Percentiles rank a stretch among this genome's conserved stretches.
phyloP scores from a whole-genome alignment of 2,888 invertebrate species.

The Platycheirus rosarum region DNA sequence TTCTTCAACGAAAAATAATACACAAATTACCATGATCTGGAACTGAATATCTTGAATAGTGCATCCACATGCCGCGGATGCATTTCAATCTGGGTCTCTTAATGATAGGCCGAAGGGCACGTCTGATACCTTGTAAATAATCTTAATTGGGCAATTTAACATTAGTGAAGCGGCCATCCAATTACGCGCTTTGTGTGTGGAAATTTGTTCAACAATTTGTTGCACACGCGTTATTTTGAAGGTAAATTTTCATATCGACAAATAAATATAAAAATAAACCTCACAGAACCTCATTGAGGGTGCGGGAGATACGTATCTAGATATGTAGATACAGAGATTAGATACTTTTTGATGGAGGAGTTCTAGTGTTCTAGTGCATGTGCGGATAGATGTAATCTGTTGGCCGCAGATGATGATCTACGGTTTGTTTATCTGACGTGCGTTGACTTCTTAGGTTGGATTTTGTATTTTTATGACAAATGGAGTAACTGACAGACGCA shows the following conservation, averaged over 20 bases:
- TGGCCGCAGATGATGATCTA: constrained; percentile 73
- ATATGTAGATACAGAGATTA: constrained; percentile 36
- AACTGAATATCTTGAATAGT: constrained; percentile 52
- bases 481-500: constrained; percentile 68
- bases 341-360: constrained; percentile 34
- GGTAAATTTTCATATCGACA: constrained; percentile 60
- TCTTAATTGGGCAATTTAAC: constrained; percentile 82
- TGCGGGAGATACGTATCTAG: constrained; percentile 14
- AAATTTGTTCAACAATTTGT: constrained; percentile 29
- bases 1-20: constrained; percentile 53
- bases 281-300: constrained; percentile 10
- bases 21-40: constrained; percentile 65
- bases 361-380: constrained; percentile 38
- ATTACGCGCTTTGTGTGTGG: constrained; percentile 52
- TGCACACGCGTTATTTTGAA: constrained; percentile 58
- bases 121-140: constrained; percentile 79
- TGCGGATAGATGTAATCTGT: constrained; percentile 72
- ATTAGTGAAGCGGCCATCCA: constrained; percentile 80
- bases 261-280: constrained; percentile 57
- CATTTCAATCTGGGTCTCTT: constrained; percentile 44
- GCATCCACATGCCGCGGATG: constrained; percentile 23
- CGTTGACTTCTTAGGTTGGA: constrained; percentile 63
- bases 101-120: constrained; percentile 71
- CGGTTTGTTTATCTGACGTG: constrained; percentile 74
- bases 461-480: constrained; percentile 71